Conservation (phyloP, 2,113 vertebrate species). For the Tragelaphus strepsiceros region DNA sequence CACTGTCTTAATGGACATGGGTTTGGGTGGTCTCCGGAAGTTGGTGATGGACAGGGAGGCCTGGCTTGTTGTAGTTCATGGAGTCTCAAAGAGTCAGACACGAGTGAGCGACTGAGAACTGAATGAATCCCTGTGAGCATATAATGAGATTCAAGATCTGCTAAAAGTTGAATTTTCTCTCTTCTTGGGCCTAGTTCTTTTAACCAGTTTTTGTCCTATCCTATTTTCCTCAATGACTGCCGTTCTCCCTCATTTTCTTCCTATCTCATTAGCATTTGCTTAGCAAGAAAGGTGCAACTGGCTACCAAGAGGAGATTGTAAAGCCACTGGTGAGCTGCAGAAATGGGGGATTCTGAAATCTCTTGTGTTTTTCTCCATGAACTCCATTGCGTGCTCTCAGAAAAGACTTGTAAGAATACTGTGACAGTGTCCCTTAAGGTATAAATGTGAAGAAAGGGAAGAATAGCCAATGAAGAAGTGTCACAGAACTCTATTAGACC, state of each 20-base stretch:
- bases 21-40: fast-evolving
- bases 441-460: not conserved
- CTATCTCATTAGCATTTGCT: not conserved
- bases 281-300: not conserved
- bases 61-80: no score
- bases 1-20: no score
- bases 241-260: not conserved
- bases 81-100: no score
- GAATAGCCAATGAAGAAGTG: not conserved
- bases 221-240: not conserved
- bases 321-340: not conserved
- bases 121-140: not conserved
- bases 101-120: no score
- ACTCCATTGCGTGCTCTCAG: not conserved
- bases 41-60: no score
- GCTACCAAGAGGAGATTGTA: not conserved
- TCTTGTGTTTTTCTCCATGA: not conserved
- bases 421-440: not conserved
- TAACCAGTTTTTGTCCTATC: not conserved
- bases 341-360: not conserved
- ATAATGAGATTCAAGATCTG: not conserved
- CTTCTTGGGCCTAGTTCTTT: not conserved
- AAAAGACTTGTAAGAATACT: not conserved
- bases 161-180: not conserved
- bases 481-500: not conserved